These are phyloP conservation scores for Acestrorhynchus altus DNA, from an alignment of 2,797 vertebrate species.

Conservation along the genomic window DNA sequence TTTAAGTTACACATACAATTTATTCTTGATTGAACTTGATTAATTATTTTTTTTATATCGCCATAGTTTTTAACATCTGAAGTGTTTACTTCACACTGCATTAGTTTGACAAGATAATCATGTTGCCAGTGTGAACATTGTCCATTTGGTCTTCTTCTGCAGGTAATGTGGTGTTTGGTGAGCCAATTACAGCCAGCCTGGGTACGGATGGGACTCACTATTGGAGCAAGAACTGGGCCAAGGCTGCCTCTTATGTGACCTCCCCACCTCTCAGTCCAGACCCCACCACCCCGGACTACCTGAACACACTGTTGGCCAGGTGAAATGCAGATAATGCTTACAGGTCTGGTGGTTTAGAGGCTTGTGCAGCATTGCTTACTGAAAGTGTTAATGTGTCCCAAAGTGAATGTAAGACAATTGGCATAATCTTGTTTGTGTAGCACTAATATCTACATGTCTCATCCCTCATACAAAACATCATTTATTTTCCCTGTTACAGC, in stretches of 20 bases:
- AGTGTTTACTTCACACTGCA: too few relatives aligned
- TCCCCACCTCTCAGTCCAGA: slow-evolving; percentile 97
- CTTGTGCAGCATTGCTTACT: neutral
- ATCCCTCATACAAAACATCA: too few relatives aligned
- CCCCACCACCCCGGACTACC: slow-evolving; percentile 96
- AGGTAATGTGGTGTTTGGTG: slow-evolving; percentile 98
- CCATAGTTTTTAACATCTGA: too few relatives aligned
- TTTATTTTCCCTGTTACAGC: too few relatives aligned
- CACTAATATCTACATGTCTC: too few relatives aligned
- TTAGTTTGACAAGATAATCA: too few relatives aligned
- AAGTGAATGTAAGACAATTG: neutral
- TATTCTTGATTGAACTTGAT: too few relatives aligned
- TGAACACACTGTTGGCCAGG: slow-evolving; percentile 95
- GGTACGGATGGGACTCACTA: slow-evolving; percentile 97
- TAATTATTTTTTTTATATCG: too few relatives aligned
- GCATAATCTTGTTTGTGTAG: neutral
- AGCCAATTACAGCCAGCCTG: slow-evolving; percentile 95
- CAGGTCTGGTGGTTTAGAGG: neutral
- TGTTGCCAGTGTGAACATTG: too few relatives aligned
- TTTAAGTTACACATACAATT: too few relatives aligned
- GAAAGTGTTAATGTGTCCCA: neutral
- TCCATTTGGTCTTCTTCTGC: slow-evolving; percentile 11
- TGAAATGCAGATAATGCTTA: slow-evolving; percentile 58
- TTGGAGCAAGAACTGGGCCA: slow-evolving; percentile 99
- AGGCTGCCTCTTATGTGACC: slow-evolving; percentile 94